These are phyloP conservation scores for Pycnomerus fuliginosus DNA, from an alignment of 2,888 invertebrate genomes.

Conservation along the genomic window DNA sequence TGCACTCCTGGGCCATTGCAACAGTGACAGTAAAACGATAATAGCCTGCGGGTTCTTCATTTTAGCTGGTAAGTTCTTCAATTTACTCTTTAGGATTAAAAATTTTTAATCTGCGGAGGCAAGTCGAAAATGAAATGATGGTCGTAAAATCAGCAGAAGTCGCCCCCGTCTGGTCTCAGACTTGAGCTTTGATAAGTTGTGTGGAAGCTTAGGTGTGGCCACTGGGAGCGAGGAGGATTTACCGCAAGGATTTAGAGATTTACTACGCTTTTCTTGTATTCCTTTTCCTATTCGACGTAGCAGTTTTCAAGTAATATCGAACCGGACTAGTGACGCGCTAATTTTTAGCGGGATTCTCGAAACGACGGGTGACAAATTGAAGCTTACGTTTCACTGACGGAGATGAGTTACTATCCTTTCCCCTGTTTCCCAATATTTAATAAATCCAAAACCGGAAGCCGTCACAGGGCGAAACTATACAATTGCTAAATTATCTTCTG, in stretches of 20 bases:
- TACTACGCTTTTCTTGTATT: slow-evolving; percentile 41
- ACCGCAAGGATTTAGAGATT: slow-evolving; percentile 42
- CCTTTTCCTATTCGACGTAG: slow-evolving; percentile 29
- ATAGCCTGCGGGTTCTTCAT: slow-evolving; percentile 62
- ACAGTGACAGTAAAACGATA: slow-evolving; percentile 61
- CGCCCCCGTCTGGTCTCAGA: slow-evolving; percentile 12
- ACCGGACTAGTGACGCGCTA: slow-evolving; percentile 24
- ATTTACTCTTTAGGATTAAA: too few relatives aligned
- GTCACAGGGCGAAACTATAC: too few relatives aligned
- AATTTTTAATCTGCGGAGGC: too few relatives aligned
- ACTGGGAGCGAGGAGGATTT: slow-evolving; percentile 39
- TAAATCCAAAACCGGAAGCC: too few relatives aligned
- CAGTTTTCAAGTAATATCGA: slow-evolving; percentile 28
- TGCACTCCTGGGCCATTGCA: slow-evolving; percentile 61
- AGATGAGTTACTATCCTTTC: too few relatives aligned
- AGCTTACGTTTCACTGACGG: slow-evolving; percentile 18
- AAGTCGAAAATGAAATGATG: too few relatives aligned
- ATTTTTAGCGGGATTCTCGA: slow-evolving; percentile 25
- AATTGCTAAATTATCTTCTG: too few relatives aligned
- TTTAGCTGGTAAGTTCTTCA: slow-evolving; percentile 57
- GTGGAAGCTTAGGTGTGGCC: slow-evolving; percentile 42
- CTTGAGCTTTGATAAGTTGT: slow-evolving; percentile 43
- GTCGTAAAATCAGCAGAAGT: slow-evolving; percentile 10
- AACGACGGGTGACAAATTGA: slow-evolving; percentile 24
- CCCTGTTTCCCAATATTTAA: too few relatives aligned